Evolutionary conservation across 2,888 invertebrate genomes (phyloP), one percentile per base, ranked within the genome.

Genomic region (Lumbricus terrestris): DNA sequence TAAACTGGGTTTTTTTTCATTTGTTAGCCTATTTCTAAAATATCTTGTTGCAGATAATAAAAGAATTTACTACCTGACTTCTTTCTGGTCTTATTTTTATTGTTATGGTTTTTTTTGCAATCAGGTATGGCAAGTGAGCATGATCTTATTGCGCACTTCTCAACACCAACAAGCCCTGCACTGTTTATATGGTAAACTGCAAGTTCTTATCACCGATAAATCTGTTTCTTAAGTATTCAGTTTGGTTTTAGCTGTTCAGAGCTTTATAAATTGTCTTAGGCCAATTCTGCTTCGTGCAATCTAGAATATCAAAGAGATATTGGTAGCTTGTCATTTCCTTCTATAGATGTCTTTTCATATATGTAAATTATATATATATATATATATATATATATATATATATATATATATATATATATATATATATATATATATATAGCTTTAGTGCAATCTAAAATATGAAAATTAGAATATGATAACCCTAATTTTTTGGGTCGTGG

Each of bases 101-200:
- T 92, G 90, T 92, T 92, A 88, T 69, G 89, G 34, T n/a, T 90
- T 33, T 88, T 90, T 40, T 20, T 90, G 33, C 40, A 33, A 35
- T 82, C 93, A 88, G 97, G 98, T 0, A 98, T 99, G 98, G 97
- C 97, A 88, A 98, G 98, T 95, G 98, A 99, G 94, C 98, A 98
- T 94, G 98, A 98, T 94, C 97, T 98, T 83, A 97, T 99, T 93
- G 97, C 98, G 0, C 98, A 99, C 95, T 99, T 99, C 94, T 98
- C 98, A 0, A 97, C 97, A 34, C 97, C 97, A n/a, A 97, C 97
- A 88, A 97, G 98, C 6, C 98, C 98, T 69, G 97, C 97, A 0
- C 95, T 98, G 35, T 99, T 99, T 94, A 96, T 98, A 0, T 99
- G 98, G 95, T 95, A 92, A 92, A 93, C 91, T 23, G 35, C 23